Conservation (phyloP, 1,140 invertebrate species). For the Drosophila arawakana region DNA sequence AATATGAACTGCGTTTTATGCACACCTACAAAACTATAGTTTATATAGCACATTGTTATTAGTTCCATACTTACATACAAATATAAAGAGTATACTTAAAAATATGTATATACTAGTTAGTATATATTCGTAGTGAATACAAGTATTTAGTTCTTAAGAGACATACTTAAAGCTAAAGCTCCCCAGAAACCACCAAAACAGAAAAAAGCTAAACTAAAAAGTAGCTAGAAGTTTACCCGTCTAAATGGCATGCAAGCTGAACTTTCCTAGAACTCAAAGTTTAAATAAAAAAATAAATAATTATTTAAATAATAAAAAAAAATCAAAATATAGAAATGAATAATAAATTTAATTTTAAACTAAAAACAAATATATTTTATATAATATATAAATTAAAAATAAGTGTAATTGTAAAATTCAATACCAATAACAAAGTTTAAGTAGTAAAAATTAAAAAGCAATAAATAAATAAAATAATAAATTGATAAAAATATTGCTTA, state of each 20-base stretch:
- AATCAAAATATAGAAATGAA: too few relatives aligned
- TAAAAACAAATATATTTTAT: too few relatives aligned
- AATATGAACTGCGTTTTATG: slow-evolving; percentile 44
- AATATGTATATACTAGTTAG: slow-evolving; percentile 23
- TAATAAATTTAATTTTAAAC: too few relatives aligned
- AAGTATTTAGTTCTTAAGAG: neutral
- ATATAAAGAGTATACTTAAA: slow-evolving; percentile 34
- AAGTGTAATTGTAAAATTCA: too few relatives aligned
- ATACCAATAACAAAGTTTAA: too few relatives aligned
- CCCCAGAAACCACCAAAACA: neutral
- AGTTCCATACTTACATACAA: slow-evolving; percentile 25
- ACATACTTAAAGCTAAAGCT: slow-evolving; percentile 3
- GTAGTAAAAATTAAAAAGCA: too few relatives aligned
- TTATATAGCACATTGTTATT: neutral
- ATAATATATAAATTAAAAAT: too few relatives aligned
- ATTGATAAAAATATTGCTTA: too few relatives aligned
- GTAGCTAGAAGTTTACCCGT: neutral
- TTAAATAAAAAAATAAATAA: too few relatives aligned
- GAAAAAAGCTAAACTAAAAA: slow-evolving; percentile 4
- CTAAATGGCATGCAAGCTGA: slow-evolving; percentile 27
- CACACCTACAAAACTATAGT: slow-evolving; percentile 4
- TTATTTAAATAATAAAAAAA: too few relatives aligned
- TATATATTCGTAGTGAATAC: neutral
- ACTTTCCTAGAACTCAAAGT: slow-evolving; percentile 12
- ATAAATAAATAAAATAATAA: too few relatives aligned